These are phyloP conservation scores for Ditylenchus weischeri DNA, from an alignment of 2,888 invertebrate species.

Conservation along the genomic window DNA sequence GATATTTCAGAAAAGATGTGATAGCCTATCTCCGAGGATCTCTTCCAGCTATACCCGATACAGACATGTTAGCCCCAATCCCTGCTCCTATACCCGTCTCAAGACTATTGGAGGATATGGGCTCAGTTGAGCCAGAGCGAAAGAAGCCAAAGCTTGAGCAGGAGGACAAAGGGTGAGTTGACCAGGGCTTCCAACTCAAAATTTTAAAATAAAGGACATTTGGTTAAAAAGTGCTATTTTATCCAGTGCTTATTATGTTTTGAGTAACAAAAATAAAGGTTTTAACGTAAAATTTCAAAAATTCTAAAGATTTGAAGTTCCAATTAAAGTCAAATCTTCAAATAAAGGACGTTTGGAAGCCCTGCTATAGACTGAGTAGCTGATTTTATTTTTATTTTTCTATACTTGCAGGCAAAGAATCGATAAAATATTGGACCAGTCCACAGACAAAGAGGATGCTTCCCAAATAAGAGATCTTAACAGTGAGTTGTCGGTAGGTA, in stretches of 20 bases:
- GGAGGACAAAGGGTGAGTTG: conserved; percentile 25
- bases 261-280: no score
- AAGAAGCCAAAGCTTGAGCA: conserved; percentile 27
- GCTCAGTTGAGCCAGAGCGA: conserved; percentile 22
- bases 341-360: no score
- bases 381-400: not conserved
- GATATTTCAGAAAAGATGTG: not conserved
- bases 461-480: conserved; percentile 73
- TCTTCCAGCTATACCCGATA: conserved; percentile 32
- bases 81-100: conserved; percentile 40
- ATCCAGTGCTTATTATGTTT: no score
- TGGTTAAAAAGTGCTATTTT: no score
- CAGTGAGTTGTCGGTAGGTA: conserved; percentile 80
- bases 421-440: conserved; percentile 28
- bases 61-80: conserved; percentile 35
- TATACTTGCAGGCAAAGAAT: conserved; percentile 21
- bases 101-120: conserved; percentile 20
- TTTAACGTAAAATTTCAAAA: no score
- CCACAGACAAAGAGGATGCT: conserved; percentile 21
- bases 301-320: no score
- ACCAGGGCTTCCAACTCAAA: no score
- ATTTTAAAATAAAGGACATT: no score
- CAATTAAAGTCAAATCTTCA: no score
- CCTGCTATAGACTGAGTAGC: no score
- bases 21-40: conserved; percentile 38